These are phyloP conservation scores for Amphilophus citrinellus DNA, from an alignment of 2,113 vertebrate species.

Conservation along the genomic window DNA sequence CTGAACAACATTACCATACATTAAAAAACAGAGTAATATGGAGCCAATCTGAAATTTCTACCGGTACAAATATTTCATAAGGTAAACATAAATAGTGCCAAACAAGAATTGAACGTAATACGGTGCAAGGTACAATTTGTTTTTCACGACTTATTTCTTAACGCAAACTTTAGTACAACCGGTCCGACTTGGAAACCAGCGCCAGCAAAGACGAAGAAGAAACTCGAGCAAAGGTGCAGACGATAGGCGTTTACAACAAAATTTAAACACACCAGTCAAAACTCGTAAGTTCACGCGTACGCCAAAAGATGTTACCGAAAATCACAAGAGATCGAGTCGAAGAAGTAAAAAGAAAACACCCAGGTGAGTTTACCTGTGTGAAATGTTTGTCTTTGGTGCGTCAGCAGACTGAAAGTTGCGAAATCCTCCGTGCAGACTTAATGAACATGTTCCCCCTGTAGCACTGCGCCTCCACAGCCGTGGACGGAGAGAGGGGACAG, in stretches of 20 bases:
- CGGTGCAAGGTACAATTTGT: not conserved
- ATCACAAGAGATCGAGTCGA: not conserved
- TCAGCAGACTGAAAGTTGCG: slow-evolving; percentile 33
- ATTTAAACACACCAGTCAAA: not conserved
- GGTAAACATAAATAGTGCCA: not conserved
- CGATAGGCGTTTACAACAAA: not conserved
- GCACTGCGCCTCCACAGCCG: not conserved
- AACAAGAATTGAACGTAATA: not conserved
- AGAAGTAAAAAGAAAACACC: not conserved
- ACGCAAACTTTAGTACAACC: slow-evolving; percentile 11
- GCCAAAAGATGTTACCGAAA: not conserved
- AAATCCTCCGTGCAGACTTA: not conserved
- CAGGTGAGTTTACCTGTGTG: slow-evolving; percentile 62
- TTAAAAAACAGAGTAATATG: not conserved
- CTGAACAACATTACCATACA: rapidly evolving
- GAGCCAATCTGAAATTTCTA: not conserved
- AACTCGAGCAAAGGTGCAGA: not conserved
- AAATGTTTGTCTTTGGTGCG: not conserved
- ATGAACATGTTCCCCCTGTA: slow-evolving; percentile 33
- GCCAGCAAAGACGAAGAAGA: not conserved
- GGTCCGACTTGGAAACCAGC: not conserved
- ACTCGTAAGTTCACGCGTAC: too few species aligned
- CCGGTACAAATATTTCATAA: not conserved
- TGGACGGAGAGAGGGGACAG: not conserved
- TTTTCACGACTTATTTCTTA: not conserved